These are phyloP conservation scores for Trissolcus brochymenae DNA, from an alignment of 2,888 invertebrate species.

Conservation along the genomic window DNA sequence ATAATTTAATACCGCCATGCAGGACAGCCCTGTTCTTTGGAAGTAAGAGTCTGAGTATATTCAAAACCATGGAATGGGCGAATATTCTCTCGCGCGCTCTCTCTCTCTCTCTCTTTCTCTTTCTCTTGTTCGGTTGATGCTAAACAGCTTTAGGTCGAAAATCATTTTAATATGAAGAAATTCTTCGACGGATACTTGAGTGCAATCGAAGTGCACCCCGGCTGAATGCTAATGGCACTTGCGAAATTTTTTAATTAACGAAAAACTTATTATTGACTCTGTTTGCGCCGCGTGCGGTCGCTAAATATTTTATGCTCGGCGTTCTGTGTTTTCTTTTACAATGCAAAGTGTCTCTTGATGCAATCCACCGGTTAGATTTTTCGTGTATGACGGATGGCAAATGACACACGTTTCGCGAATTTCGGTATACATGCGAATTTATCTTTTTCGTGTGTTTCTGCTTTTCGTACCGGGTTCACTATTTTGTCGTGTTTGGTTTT, in stretches of 20 bases:
- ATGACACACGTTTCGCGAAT: background rate
- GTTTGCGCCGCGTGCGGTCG: conserved; percentile 11
- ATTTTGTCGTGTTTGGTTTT: background rate
- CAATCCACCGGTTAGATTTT: too few species aligned
- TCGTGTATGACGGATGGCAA: too few species aligned
- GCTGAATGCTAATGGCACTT: conserved; percentile 18
- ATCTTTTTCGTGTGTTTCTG: conserved; percentile 1
- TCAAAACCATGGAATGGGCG: conserved; percentile 55
- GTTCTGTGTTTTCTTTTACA: background rate
- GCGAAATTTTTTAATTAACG: conserved; percentile 54
- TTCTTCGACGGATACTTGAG: conserved; percentile 60
- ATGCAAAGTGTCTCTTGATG: too few species aligned
- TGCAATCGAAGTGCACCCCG: conserved; percentile 15
- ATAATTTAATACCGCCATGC: conserved; percentile 68
- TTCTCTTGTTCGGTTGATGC: conserved; percentile 41
- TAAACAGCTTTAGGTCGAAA: conserved; percentile 50
- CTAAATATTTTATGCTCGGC: background rate
- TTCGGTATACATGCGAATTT: conserved; percentile 1
- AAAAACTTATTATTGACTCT: conserved; percentile 39
- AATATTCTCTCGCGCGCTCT: too few species aligned
- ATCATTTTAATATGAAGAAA: conserved; percentile 61
- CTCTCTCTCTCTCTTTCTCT: too few species aligned
- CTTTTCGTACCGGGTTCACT: conserved; percentile 9
- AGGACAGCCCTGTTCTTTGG: conserved; percentile 63
- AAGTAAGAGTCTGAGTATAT: conserved; percentile 63